Base-by-base conservation (phyloP, 2,888 invertebrate genomes). In the Prostheceraeus crozeri region DNA sequence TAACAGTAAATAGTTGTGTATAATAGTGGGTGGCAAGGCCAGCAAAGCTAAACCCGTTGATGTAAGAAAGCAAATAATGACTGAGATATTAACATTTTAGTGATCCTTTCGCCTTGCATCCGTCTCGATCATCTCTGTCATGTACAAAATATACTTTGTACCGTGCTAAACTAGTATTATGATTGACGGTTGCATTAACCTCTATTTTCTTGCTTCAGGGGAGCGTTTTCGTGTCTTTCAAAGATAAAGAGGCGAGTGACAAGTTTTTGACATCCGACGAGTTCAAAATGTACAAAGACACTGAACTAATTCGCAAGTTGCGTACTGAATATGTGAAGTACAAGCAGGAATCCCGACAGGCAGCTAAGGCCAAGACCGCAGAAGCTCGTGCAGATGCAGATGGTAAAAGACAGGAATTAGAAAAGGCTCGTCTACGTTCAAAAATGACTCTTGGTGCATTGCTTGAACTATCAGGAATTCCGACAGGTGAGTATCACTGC, bases 171-270 rank as follows among this genome's bases (percentile, higher is more conserved):
- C n/a, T n/a, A n/a, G n/a, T n/a, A n/a, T n/a, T n/a, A n/a, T n/a
- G n/a, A n/a, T n/a, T n/a, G n/a, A n/a, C n/a, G n/a, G n/a, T n/a
- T n/a, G n/a, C n/a, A n/a, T n/a, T n/a, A n/a, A n/a, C n/a, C n/a
- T n/a, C n/a, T n/a, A n/a, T n/a, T n/a, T n/a, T n/a, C n/a, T n/a
- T n/a, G n/a, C n/a, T 70, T 31, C 67, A 94, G 78, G 96, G 94
- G 53, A 94, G 94, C 1, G 84, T 91, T 52, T 93, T 91, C 75
- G 83, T 84, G 8, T 85, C 87, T 3, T 96, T 93, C 75, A 83
- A 84, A 68, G 84, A 83, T 28, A 80, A 82, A 57, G 90, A 89
- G 57, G 82, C 83, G 71, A 87, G 89, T 1, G 83, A 86, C 67
- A 84, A 83, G 62, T 88, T 89, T 71, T 74, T 89, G 33, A 83